Evolutionary conservation across 2,113 vertebrate species (phyloP).

Genomic region (Hoplias malabaricus): DNA sequence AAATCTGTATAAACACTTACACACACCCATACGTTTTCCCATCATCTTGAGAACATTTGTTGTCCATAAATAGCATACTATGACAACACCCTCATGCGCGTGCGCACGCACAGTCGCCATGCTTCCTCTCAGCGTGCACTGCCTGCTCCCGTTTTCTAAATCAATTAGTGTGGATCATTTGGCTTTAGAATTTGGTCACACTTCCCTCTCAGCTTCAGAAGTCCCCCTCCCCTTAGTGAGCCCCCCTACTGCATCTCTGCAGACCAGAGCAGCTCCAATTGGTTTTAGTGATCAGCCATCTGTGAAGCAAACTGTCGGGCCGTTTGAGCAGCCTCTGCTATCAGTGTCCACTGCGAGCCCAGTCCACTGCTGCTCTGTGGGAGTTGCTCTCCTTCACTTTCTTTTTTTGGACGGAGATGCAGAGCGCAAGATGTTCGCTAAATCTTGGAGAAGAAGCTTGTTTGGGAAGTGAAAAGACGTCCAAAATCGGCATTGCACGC

Average conservation of each 20-base stretch:
- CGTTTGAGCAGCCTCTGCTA: slow-evolving; percentile 40
- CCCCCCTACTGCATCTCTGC: slow-evolving; percentile 6
- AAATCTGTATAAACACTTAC: too few relatives aligned
- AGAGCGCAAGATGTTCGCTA: not conserved
- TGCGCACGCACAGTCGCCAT: slow-evolving; percentile 38
- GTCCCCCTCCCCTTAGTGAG: slow-evolving; percentile 26
- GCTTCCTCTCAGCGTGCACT: slow-evolving; percentile 14
- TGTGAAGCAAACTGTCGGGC: slow-evolving; percentile 73
- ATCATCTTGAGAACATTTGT: not conserved
- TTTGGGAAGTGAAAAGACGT: not conserved
- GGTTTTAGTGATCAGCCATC: slow-evolving; percentile 77
- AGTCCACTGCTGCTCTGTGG: not conserved
- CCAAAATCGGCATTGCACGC: not conserved
- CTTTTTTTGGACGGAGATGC: not conserved
- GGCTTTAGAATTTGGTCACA: slow-evolving; percentile 40
- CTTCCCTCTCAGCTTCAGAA: slow-evolving; percentile 47
- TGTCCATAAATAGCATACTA: slow-evolving; percentile 11
- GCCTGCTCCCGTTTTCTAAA: slow-evolving; percentile 37
- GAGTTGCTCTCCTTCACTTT: slow-evolving; percentile 6
- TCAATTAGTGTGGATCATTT: slow-evolving; percentile 39
- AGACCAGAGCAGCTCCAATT: slow-evolving; percentile 59
- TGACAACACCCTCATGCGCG: slow-evolving; percentile 48
- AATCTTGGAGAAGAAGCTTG: not conserved
- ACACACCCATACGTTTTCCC: too few relatives aligned
- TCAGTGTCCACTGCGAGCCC: slow-evolving; percentile 17